Base-by-base conservation (phyloP, 2,797 vertebrate species). In the Chiroxiphia lanceolata region DNA sequence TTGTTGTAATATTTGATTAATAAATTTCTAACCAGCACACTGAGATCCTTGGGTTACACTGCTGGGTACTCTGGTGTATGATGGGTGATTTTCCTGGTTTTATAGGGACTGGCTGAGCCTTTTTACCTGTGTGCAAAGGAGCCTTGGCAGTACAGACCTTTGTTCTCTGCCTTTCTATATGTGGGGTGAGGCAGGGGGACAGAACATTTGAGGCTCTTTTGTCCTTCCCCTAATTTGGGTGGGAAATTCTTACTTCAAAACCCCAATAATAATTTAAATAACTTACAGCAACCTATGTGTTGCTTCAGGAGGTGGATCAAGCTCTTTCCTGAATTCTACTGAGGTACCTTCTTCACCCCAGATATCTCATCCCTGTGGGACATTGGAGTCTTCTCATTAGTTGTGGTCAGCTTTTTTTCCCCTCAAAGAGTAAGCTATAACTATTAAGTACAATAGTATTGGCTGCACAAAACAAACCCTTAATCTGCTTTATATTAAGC, bases 401-500 rank as follows among this genome's bases (percentile, higher is more conserved):
- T 50, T 16, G 16, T 17, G 33, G 11, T 48, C 59, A 67, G 15
- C 20, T 59, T 57, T 33, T 53, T 36, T 27, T 8, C 27, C 18
- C 3, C 8, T 1, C 4, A 44, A 68, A 76, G 27, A 78, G 13
- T 26, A 45, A 67, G 20, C 6, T 91, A 5, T 42, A 71, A 42
- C 19, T 63, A 78, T 81, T 60, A 57, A 87, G 14, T 70, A 61
- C 29, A 76, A 4, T 23, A 71, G 33, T 59, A 64, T n/a, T 84
- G 63, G 10, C 44, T 87, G 56, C 26, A 65, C 63, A 93, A 86
- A 94, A 89, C 72, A 76, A 82, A 63, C 48, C 25, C 59, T 83
- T 93, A 93, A 82, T 95, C 76, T 91, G 90, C 92, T 91, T 97
- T 96, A 87, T 94, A 95, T 93, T 94, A 93, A 94, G 45, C 31